These are phyloP conservation scores for Vireo griseus DNA, from an alignment of 2,797 vertebrate species.

Conservation along the genomic window DNA sequence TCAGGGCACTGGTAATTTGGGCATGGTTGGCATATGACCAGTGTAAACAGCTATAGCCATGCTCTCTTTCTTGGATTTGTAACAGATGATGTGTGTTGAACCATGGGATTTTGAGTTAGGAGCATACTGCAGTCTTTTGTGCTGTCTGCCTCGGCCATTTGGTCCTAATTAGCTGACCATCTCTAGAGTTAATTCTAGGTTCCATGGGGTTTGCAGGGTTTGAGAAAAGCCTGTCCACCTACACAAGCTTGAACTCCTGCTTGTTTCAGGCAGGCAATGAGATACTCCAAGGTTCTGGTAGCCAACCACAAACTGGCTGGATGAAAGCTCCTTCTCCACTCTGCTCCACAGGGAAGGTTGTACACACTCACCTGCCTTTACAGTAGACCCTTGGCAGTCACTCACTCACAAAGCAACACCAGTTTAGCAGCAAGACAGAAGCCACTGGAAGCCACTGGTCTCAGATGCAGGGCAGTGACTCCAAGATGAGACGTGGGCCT, in stretches of 20 bases:
- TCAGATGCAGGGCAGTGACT: background rate
- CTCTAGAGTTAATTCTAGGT: background rate
- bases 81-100: background rate
- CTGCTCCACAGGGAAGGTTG: background rate
- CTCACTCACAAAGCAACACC: background rate
- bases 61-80: background rate
- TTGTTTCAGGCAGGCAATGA: background rate
- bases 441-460: background rate
- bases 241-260: background rate
- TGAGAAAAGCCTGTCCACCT: background rate
- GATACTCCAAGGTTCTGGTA: background rate
- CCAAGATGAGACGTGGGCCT: background rate
- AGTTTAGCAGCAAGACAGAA: background rate
- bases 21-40: background rate
- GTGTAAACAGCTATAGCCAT: background rate
- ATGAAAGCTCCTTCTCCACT: background rate
- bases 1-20: background rate
- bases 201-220: background rate
- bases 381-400: background rate
- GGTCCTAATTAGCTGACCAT: background rate
- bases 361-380: accelerated
- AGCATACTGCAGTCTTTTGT: background rate
- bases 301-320: background rate
- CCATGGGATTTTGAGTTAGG: background rate
- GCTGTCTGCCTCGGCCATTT: background rate